phyloP scores from a whole-genome alignment of 2,797 vertebrate genomes.

The Leptatherina wallacei region DNA sequence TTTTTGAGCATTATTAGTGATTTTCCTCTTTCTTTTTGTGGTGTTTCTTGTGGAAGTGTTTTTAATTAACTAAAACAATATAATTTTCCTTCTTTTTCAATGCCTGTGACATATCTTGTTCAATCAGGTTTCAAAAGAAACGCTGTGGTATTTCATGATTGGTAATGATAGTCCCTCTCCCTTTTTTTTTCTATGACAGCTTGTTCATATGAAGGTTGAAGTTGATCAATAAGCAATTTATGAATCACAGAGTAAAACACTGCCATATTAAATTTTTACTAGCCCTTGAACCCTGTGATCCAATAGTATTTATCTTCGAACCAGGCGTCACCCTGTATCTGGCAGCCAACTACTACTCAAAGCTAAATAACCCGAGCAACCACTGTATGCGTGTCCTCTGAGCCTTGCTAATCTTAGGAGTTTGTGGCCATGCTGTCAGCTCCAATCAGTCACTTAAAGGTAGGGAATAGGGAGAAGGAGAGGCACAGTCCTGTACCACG shows the following conservation, averaged over 20 bases:
- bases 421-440: conserved; percentile 57
- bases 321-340: conserved; percentile 60
- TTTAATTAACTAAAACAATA: background rate
- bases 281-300: conserved; percentile 37
- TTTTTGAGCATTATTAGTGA: background rate
- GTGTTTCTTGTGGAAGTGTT: background rate
- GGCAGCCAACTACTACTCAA: conserved; percentile 41
- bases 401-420: conserved; percentile 62
- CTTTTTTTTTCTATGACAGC: background rate
- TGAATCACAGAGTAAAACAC: conserved; percentile 4
- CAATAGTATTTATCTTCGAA: conserved; percentile 47
- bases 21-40: background rate
- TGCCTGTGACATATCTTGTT: background rate
- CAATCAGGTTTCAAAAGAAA: background rate
- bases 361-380: conserved; percentile 60
- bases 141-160: background rate
- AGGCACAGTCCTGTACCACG: conserved; percentile 51
- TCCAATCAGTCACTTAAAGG: conserved; percentile 37
- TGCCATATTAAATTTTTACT: background rate
- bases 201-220: background rate
- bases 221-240: background rate
- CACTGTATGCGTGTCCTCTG: conserved; percentile 52
- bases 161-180: background rate
- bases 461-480: conserved; percentile 37
- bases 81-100: background rate